Percentiles rank a stretch among this genome's conserved stretches.
phyloP scores from a whole-genome alignment of 2,797 vertebrate genomes.

The Taenioides sp. region DNA sequence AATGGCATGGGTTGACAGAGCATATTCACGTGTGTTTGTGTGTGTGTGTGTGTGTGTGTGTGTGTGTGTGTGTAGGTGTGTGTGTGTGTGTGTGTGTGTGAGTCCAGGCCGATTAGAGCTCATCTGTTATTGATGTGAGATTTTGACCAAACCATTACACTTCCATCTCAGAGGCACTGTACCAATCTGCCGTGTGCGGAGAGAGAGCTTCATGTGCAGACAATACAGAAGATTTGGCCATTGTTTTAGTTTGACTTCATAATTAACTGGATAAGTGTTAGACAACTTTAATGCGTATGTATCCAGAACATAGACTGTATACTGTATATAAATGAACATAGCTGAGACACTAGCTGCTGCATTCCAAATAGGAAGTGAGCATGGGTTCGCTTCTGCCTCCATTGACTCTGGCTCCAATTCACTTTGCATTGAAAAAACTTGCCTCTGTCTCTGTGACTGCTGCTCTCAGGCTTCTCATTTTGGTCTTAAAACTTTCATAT shows the following conservation, averaged over 20 bases:
- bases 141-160: constrained; percentile 90
- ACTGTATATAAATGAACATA: too few species aligned
- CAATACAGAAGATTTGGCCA: background rate
- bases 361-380: too few species aligned
- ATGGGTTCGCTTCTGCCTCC: too few species aligned
- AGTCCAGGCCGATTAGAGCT: constrained; percentile 87
- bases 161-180: constrained; percentile 57
- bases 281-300: background rate
- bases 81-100: constrained; percentile 28
- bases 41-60: too few species aligned
- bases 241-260: background rate
- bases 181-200: constrained; percentile 37
- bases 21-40: constrained; percentile 21
- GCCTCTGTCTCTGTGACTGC: too few species aligned
- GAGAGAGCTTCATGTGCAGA: constrained; percentile 7
- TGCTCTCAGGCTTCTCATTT: too few species aligned
- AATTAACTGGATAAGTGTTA: background rate
- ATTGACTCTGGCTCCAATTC: too few species aligned
- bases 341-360: too few species aligned
- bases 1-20: constrained; percentile 83
- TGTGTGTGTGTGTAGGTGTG: too few species aligned
- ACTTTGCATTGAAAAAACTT: too few species aligned
- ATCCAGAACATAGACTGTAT: background rate
- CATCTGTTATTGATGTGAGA: constrained; percentile 99
- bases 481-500: too few species aligned